Conservation (phyloP, 2,113 vertebrate species). For the Raphicerus campestris region DNA sequence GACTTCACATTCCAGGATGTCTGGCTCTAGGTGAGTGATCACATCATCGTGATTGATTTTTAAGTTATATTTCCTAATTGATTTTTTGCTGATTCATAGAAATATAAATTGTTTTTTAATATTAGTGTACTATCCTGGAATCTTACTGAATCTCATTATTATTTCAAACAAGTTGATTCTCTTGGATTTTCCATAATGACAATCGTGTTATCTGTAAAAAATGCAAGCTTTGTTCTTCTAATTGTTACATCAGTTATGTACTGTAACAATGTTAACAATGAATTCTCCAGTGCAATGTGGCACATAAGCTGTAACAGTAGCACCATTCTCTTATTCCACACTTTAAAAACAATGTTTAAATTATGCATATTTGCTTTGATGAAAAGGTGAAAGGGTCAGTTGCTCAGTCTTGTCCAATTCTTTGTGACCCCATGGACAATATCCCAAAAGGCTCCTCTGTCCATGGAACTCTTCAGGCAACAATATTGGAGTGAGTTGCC, state of each 20-base stretch:
- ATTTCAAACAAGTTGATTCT: not conserved
- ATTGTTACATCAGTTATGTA: not conserved
- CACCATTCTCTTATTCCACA: not conserved
- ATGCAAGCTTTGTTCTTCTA: not conserved
- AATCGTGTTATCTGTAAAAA: not conserved
- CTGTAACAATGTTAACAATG: not conserved
- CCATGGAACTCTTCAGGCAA: not conserved
- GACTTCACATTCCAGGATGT: not conserved
- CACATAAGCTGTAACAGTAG: not conserved
- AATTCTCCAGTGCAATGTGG: not conserved
- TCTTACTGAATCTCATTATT: not conserved
- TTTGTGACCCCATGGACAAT: not conserved
- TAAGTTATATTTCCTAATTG: not conserved
- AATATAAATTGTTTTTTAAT: not conserved
- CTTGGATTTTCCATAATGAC: not conserved
- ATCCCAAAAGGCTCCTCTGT: not conserved
- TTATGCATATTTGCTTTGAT: not conserved
- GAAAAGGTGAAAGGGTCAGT: not conserved
- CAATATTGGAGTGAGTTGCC: not conserved
- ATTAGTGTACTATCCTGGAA: not conserved
- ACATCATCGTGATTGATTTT: not conserved
- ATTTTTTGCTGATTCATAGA: not conserved
- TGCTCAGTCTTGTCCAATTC: not conserved
- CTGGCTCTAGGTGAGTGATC: not conserved
- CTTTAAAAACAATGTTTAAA: not conserved